These are phyloP conservation scores for Maccullochella peelii DNA, from an alignment of 2,113 vertebrate species.

Conservation along the genomic window DNA sequence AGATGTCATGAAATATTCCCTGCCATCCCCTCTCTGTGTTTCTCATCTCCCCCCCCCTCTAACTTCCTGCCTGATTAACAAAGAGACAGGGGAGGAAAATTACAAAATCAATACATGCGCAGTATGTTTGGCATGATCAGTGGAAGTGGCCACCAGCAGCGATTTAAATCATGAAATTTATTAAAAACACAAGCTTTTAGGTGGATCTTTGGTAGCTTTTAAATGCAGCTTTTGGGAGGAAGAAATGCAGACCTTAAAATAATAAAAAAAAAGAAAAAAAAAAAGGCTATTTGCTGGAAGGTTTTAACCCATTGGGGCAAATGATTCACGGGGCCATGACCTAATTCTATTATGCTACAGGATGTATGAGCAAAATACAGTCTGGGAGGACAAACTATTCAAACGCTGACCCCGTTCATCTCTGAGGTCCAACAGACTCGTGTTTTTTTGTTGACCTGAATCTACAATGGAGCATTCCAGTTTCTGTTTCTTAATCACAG, in stretches of 20 bases:
- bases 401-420: constrained; percentile 49
- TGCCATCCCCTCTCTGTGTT: constrained; percentile 34
- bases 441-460: constrained; percentile 44
- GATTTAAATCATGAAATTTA: neutral
- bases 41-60: constrained; percentile 11
- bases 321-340: constrained; percentile 78
- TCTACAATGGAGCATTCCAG: constrained; percentile 5
- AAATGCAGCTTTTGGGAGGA: neutral
- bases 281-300: constrained; percentile 33
- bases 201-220: neutral
- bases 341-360: constrained; percentile 71
- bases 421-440: constrained; percentile 6
- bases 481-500: constrained; percentile 5
- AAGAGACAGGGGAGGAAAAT: neutral
- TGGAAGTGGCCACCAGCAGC: neutral
- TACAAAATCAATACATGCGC: neutral
- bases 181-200: neutral
- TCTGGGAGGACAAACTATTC: constrained; percentile 32
- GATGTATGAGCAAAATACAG: constrained; percentile 44
- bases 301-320: constrained; percentile 59
- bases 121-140: neutral
- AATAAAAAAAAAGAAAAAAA: constrained; percentile 34
- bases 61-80: constrained; percentile 61
- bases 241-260: constrained; percentile 21
- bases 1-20: constrained; percentile 82